phyloP scores from a whole-genome alignment of 2,797 vertebrate genomes.

The Cheirogaleus major region DNA sequence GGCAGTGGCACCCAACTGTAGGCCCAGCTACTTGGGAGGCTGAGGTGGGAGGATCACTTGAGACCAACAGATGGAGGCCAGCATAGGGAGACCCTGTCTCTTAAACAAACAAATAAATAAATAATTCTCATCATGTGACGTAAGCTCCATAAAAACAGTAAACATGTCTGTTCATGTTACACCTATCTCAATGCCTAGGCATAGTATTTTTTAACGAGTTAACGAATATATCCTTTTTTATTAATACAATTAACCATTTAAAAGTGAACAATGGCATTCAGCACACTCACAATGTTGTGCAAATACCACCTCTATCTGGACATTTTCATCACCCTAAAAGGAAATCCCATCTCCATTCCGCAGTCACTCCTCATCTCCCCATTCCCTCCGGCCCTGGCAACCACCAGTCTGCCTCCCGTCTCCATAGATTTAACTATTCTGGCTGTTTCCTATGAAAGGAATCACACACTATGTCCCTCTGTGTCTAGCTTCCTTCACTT shows the following conservation, averaged over 20 bases:
- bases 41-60: too few relatives aligned
- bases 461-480: too few relatives aligned
- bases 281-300: neutral
- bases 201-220: neutral
- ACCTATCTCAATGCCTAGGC: neutral
- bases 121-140: neutral
- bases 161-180: neutral
- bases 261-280: neutral
- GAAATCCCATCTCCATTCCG: too few relatives aligned
- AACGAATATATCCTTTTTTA: neutral
- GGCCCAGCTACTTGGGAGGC: too few relatives aligned
- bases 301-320: neutral
- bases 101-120: too few relatives aligned
- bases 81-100: too few relatives aligned
- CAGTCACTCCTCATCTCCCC: too few relatives aligned
- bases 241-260: neutral
- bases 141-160: neutral
- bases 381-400: neutral
- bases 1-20: too few relatives aligned
- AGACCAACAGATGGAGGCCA: too few relatives aligned
- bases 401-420: neutral
- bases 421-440: neutral
- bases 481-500: too few relatives aligned
- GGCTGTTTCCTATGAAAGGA: neutral
- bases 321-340: too few relatives aligned